Conservation (phyloP, 1,140 invertebrate genomes). For the Magallana ariakensis region DNA sequence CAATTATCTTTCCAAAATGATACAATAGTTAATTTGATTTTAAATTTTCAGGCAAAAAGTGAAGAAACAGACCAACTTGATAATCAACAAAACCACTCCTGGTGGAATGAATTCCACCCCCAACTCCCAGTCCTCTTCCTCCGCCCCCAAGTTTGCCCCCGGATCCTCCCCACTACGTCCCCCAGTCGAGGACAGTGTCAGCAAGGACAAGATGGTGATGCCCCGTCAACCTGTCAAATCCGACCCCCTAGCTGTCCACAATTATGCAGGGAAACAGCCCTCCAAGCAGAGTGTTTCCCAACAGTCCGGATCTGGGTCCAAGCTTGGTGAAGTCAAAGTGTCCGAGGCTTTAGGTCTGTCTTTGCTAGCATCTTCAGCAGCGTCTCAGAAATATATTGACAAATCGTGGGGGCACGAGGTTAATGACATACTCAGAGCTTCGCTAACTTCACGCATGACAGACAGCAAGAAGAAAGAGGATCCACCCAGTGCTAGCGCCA, state of each 20-base stretch:
- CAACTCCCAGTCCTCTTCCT: constrained; percentile 6
- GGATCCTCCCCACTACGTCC: constrained; percentile 21
- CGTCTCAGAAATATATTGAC: constrained; percentile 51
- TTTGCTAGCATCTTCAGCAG: constrained; percentile 53
- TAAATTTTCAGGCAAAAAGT: constrained; percentile 61
- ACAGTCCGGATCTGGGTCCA: not conserved
- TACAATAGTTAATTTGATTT: not conserved
- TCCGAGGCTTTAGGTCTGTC: constrained; percentile 44
- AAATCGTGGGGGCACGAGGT: constrained; percentile 58
- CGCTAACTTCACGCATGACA: constrained; percentile 32
- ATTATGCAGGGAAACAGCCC: constrained; percentile 41
- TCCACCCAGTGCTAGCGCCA: not conserved
- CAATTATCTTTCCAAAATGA: too few species aligned
- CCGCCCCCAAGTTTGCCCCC: not conserved
- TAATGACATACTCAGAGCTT: constrained; percentile 54
- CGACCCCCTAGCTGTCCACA: constrained; percentile 3
- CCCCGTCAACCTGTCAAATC: not conserved
- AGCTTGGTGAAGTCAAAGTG: constrained; percentile 1
- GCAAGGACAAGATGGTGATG: not conserved
- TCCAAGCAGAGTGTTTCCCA: not conserved
- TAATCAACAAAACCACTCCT: constrained; percentile 45
- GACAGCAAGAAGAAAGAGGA: constrained; percentile 8
- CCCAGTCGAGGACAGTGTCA: constrained; percentile 5
- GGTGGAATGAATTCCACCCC: constrained; percentile 6
- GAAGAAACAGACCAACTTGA: constrained; percentile 59